Evolutionary conservation across 2,888 invertebrate species (phyloP).

Genomic region (Rhyacophila evoluta): DNA sequence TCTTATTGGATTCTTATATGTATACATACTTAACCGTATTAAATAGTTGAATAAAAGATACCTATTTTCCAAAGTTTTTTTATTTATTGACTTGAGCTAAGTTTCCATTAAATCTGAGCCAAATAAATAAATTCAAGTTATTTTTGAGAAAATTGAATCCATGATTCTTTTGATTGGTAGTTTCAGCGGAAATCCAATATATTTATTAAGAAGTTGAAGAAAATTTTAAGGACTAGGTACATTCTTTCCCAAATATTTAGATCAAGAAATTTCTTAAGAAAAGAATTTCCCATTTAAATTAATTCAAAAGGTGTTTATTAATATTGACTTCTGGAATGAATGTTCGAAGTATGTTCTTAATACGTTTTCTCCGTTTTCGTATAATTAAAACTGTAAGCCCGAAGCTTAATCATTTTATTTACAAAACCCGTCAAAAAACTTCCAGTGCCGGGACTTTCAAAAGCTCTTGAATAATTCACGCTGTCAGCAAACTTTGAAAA

Average conservation of each 20-base stretch:
- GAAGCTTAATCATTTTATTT: constrained; percentile 35
- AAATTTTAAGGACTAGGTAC: no score
- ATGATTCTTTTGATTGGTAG: no score
- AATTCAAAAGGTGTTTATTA: background rate
- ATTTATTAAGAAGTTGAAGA: no score
- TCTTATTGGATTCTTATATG: no score
- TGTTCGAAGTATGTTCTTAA: constrained; percentile 4
- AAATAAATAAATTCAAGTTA: no score
- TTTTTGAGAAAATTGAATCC: no score
- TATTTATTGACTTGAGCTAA: no score
- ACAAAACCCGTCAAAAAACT: constrained; percentile 34
- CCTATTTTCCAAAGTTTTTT: no score
- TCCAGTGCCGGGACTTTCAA: background rate
- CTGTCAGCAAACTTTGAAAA: constrained; percentile 31
- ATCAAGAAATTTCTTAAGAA: background rate
- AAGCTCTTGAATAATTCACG: constrained; percentile 38
- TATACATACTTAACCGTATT: no score
- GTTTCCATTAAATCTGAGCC: no score
- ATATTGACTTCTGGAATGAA: background rate
- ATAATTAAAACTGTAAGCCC: constrained; percentile 32
- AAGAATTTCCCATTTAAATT: background rate
- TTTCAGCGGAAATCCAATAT: no score
- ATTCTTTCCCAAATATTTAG: background rate
- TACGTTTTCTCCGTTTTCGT: constrained; percentile 4
- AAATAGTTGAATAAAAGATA: no score